Percentiles rank a stretch among this genome's conserved stretches.
Evolutionary conservation across 2,797 vertebrate genomes (phyloP).

Genomic region (Acropternis orthonyx): DNA sequence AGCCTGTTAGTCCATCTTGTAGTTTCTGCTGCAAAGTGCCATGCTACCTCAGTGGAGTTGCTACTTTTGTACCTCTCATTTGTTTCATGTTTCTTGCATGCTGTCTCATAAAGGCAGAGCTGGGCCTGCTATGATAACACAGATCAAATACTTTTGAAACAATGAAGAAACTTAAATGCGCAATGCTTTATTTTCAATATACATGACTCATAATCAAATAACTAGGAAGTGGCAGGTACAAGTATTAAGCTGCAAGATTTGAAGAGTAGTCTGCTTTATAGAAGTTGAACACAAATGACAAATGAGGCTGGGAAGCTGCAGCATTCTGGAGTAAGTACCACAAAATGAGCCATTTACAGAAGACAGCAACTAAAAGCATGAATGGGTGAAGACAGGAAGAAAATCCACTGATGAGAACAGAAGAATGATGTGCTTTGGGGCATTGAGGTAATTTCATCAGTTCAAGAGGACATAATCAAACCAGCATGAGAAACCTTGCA

Average conservation of each 20-base stretch:
- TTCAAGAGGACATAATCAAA: conserved; percentile 6
- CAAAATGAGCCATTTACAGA: neutral
- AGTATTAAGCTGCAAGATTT: neutral
- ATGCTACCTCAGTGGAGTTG: neutral
- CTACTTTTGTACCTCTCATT: conserved; percentile 16
- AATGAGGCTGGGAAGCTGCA: neutral
- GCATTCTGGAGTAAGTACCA: neutral
- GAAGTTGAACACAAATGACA: neutral
- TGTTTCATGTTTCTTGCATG: conserved; percentile 50
- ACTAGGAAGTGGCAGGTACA: conserved; percentile 3
- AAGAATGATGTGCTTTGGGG: neutral
- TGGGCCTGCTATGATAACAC: conserved; percentile 37
- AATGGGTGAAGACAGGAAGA: conserved; percentile 26
- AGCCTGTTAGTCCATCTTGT: neutral
- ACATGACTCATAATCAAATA: neutral
- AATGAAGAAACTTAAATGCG: neutral
- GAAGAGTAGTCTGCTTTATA: neutral
- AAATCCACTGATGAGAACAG: neutral
- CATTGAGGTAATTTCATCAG: neutral
- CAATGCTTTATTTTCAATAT: conserved; percentile 26
- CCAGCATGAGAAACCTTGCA: neutral
- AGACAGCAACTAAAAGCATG: neutral
- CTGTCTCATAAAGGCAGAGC: neutral
- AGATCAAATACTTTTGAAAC: conserved; percentile 46
- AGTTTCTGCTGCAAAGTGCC: neutral